Conservation (phyloP, 2,888 invertebrate genomes). For the Cephus runcator region DNA sequence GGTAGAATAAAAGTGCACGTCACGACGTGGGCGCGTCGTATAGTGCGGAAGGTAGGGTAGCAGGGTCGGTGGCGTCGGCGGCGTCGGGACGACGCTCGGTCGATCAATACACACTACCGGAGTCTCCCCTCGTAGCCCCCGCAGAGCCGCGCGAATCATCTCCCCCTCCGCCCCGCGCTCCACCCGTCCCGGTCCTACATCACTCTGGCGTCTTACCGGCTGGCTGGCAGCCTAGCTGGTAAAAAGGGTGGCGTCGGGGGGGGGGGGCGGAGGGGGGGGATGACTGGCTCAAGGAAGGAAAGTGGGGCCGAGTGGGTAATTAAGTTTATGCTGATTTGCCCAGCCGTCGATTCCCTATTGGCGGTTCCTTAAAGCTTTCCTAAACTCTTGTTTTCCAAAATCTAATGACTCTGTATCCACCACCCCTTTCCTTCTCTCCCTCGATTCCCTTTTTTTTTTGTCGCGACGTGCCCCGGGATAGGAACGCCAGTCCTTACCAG, state of each 20-base stretch:
- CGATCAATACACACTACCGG: conserved; percentile 62
- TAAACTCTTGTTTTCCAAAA: background rate
- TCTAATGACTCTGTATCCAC: background rate
- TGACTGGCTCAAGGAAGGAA: conserved; percentile 19
- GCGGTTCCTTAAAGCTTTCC: background rate
- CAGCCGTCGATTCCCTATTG: conserved; percentile 25
- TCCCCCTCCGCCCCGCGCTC: conserved; percentile 8
- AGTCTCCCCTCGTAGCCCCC: conserved; percentile 14
- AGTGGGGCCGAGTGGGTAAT: conserved; percentile 27
- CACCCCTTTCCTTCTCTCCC: background rate
- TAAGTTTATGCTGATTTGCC: conserved; percentile 40
- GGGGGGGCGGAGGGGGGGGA: conserved; percentile 6
- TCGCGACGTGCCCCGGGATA: background rate
- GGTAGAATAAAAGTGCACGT: conserved; percentile 10
- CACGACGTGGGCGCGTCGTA: conserved; percentile 11
- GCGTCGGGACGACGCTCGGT: conserved; percentile 43
- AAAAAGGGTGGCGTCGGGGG: conserved; percentile 10
- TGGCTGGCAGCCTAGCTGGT: conserved; percentile 12
- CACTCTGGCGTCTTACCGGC: conserved; percentile 31
- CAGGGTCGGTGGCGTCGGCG: conserved; percentile 30
- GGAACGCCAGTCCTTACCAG: background rate
- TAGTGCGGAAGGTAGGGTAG: conserved; percentile 26
- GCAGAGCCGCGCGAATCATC: conserved; percentile 7
- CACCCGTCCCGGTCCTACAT: conserved; percentile 1
- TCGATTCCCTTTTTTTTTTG: background rate